Evolutionary conservation across 64 coral and sea anemone species (phyloP).

Genomic region (Exaiptasia diaphana): DNA sequence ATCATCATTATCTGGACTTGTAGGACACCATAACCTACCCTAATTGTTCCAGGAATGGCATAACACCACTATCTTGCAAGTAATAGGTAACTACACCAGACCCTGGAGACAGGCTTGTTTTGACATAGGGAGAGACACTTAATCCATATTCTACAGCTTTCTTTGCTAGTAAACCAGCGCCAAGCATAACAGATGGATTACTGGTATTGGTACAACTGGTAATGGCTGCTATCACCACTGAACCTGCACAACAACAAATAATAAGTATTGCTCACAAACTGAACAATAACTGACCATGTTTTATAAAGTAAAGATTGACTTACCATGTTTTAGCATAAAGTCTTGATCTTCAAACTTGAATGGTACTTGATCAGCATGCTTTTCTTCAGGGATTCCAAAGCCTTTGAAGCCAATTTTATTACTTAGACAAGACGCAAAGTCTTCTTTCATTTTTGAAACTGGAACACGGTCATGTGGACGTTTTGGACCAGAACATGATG

Average conservation of each 20-base stretch:
- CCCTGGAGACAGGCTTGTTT: slow-evolving; percentile 87
- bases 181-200: slow-evolving; percentile 97
- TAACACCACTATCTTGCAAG: slow-evolving; percentile 88
- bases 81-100: slow-evolving; percentile 97
- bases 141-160: slow-evolving; percentile 84
- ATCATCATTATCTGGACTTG: too few relatives aligned
- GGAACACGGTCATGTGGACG: slow-evolving; percentile 88
- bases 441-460: slow-evolving; percentile 81
- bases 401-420: slow-evolving; percentile 98
- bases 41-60: slow-evolving; percentile 71
- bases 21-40: slow-evolving; percentile 73
- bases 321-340: slow-evolving; percentile 86
- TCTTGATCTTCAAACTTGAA: slow-evolving; percentile 71
- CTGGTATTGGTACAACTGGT: slow-evolving; percentile 98
- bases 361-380: slow-evolving; percentile 61
- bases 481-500: slow-evolving; percentile 91
- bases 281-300: too few relatives aligned
- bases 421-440: slow-evolving; percentile 79
- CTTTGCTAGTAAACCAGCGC: slow-evolving; percentile 92
- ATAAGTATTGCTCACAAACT: not conserved
- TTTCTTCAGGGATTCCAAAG: slow-evolving; percentile 75
- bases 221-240: slow-evolving; percentile 93
- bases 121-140: slow-evolving; percentile 71
- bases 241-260: slow-evolving; percentile 33
- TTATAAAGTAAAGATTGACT: not conserved